Conservation (phyloP, 2,113 vertebrate species). For the Phycodurus eques region DNA sequence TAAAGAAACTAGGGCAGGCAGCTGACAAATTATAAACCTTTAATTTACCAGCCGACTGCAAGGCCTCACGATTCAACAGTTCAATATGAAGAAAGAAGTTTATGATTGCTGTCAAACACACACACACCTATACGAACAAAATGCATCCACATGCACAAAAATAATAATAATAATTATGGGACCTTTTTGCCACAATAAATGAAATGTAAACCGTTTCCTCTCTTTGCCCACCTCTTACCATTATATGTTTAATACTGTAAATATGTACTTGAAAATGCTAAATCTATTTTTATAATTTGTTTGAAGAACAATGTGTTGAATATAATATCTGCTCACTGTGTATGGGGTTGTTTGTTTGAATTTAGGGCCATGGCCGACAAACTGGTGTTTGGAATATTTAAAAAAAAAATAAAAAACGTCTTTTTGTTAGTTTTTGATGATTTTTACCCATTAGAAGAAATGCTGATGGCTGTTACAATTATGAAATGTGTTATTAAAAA, state of each 20-base stretch:
- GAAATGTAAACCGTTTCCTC: conserved; percentile 16
- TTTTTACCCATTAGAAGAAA: conserved; percentile 76
- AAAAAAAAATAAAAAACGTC: conserved; percentile 36
- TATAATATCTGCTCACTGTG: conserved; percentile 77
- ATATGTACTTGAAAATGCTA: conserved; percentile 83
- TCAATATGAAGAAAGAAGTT: conserved; percentile 14
- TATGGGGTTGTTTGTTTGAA: conserved; percentile 70
- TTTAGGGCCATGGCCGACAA: conserved; percentile 59
- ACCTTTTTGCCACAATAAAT: conserved; percentile 34
- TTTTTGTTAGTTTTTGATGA: conserved; percentile 68
- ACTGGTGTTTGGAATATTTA: conserved; percentile 68
- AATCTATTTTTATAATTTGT: conserved; percentile 91
- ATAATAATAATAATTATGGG: conserved; percentile 4
- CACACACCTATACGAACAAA: conserved; percentile 8
- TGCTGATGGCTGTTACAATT: conserved; percentile 75
- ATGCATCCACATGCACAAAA: conserved; percentile 11
- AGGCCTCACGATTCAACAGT: conserved; percentile 20
- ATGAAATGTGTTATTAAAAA: conserved; percentile 80
- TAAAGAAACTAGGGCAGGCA: conserved; percentile 10
- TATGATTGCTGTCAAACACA: conserved; percentile 14
- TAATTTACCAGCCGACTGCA: not conserved
- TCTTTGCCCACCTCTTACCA: conserved; percentile 27
- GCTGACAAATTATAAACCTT: not conserved
- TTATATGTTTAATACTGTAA: conserved; percentile 84
- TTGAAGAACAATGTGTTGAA: conserved; percentile 76